phyloP scores from a whole-genome alignment of 2,113 vertebrate species.

The Pollachius pollachius region DNA sequence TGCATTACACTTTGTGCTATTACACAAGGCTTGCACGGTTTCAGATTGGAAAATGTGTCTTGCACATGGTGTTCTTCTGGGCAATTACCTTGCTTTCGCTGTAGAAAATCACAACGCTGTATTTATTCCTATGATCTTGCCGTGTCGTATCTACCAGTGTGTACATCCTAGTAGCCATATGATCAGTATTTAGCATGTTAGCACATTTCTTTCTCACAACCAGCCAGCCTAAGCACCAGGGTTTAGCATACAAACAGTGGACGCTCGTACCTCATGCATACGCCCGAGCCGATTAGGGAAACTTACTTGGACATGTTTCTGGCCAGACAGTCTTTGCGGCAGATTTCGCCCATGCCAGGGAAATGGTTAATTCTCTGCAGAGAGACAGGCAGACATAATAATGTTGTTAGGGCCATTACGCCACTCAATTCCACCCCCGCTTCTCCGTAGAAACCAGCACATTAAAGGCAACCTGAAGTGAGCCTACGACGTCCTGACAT shows the following conservation, averaged over 20 bases:
- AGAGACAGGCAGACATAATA: conserved; percentile 74
- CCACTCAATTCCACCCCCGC: conserved; percentile 67
- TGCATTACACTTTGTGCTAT: too few species aligned
- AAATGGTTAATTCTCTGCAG: conserved; percentile 98
- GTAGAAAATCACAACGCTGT: too few species aligned
- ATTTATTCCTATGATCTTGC: too few species aligned
- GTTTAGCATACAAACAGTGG: neutral
- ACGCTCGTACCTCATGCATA: conserved; percentile 4
- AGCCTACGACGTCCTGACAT: conserved; percentile 79
- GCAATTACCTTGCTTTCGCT: too few species aligned
- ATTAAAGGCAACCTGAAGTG: conserved; percentile 75
- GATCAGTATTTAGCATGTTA: too few species aligned
- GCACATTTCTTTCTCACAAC: neutral
- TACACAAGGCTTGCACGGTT: too few species aligned
- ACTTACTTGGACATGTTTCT: conserved; percentile 99
- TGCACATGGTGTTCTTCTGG: too few species aligned
- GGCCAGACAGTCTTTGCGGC: conserved; percentile 98
- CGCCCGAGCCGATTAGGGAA: conserved; percentile 3
- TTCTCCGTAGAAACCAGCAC: conserved; percentile 66
- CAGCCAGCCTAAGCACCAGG: neutral
- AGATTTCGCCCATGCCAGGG: conserved; percentile 99
- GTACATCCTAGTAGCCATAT: too few species aligned
- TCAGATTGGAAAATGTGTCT: too few species aligned
- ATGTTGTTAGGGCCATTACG: conserved; percentile 67
- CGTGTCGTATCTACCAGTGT: too few species aligned